Conservation (phyloP, 2,797 vertebrate species). For the Phoxinus dragarum region DNA sequence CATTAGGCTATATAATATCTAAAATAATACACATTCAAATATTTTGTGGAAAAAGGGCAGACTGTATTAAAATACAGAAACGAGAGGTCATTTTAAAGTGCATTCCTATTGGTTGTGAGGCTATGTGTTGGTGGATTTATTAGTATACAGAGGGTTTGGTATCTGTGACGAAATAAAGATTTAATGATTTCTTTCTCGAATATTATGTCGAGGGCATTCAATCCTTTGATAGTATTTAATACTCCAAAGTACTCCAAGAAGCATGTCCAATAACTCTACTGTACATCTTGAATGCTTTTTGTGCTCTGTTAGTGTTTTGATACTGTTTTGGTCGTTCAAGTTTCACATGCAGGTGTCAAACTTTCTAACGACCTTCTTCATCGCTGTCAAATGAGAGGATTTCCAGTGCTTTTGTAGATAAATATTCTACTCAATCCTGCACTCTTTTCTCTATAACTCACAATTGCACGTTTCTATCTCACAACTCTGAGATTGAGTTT, state of each 20-base stretch:
- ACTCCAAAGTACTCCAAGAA: not conserved
- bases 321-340: not conserved
- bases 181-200: not conserved
- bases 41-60: not conserved
- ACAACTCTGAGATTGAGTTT: too few species aligned
- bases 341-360: not conserved
- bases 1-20: not conserved
- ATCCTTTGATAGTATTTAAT: not conserved
- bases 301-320: not conserved
- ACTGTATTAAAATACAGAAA: not conserved
- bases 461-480: too few species aligned
- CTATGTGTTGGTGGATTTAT: not conserved
- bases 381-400: not conserved
- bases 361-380: not conserved
- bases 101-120: not conserved
- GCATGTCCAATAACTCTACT: not conserved
- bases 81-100: not conserved
- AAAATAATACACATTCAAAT: not conserved
- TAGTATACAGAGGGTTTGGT: constrained; percentile 58
- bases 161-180: not conserved
- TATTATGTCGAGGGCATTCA: not conserved
- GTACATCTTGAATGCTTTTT: not conserved
- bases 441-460: not conserved
- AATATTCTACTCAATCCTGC: not conserved
- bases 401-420: not conserved